Evolutionary conservation across 2,888 invertebrate species (phyloP), one percentile per base, ranked within the genome.

Genomic region (Thereva nobilitata): DNA sequence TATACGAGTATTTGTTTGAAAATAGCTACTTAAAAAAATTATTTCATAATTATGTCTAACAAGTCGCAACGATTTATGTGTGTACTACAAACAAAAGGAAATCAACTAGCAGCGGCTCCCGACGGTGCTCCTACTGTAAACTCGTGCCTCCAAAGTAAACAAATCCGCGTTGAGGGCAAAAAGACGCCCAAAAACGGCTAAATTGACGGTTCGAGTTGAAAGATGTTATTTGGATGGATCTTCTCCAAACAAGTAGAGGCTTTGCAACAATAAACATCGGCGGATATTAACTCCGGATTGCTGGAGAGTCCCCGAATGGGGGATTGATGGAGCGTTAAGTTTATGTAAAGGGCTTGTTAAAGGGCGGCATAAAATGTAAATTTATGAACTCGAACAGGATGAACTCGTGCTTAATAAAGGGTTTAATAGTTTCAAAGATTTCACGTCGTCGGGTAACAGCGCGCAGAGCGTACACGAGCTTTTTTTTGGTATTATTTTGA

Each of bases 161-260:
- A 59, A 59, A 49, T 49, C 47, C 49, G 35, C n/a, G 38, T 23
- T 2, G 37, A 47, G 8, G 6, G 41, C 34, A 59, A 59, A 59
- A 59, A 35, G 42, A 38, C 59, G 10, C 49, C 59, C 59, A 59
- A 59, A 59, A 59, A 59, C 37, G 59, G 59, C 38, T 12, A 49
- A 59, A 59, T 59, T 49, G 59, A 53, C 12, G 42, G 10, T 64
- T 64, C 45, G 38, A 64, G 54, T 64, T 64, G 64, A 64, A 64
- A 64, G 55, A 64, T 23, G 55, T 38, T 64, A 12, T 64, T 64
- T 64, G 40, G 45, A 64, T 53, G 44, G 53, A 64, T 47, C 54
- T 55, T 64, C 47, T 45, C 53, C 64, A 64, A 64, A 64, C 64
- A 64, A 64, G 64, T 64, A 54, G 44, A 50, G 12, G 34, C 12